phyloP scores from a whole-genome alignment of 2,113 vertebrate genomes.

The Sturnira hondurensis region DNA sequence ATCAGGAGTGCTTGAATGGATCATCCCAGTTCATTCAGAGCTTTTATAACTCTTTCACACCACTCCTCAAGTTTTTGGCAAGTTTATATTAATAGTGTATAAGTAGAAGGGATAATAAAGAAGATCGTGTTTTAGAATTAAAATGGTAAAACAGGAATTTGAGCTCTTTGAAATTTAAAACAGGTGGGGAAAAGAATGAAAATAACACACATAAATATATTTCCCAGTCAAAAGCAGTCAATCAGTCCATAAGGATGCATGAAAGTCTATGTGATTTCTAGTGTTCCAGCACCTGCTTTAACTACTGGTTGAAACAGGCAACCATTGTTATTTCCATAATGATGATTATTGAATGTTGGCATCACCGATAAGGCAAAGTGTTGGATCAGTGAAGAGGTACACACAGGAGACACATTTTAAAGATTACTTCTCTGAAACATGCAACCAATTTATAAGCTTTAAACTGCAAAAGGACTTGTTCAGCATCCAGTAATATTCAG shows the following conservation, averaged over 20 bases:
- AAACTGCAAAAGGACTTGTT: conserved; percentile 19
- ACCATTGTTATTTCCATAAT: conserved; percentile 37
- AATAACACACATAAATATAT: conserved; percentile 24
- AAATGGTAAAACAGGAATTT: not conserved
- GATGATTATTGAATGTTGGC: conserved; percentile 27
- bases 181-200: conserved; percentile 30
- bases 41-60: not conserved
- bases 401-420: conserved; percentile 42
- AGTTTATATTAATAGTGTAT: not conserved
- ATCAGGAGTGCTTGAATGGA: not conserved
- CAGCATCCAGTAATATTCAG: not conserved
- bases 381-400: conserved; percentile 55
- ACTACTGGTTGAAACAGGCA: not conserved
- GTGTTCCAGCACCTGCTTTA: conserved; percentile 37
- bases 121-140: not conserved
- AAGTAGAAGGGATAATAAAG: not conserved
- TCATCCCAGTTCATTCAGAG: not conserved
- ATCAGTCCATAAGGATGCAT: not conserved
- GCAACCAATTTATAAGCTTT: conserved; percentile 32
- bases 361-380: conserved; percentile 49
- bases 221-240: conserved; percentile 41
- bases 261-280: conserved; percentile 22
- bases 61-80: not conserved
- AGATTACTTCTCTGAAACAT: conserved; percentile 17
- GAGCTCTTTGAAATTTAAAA: conserved; percentile 43